Base-by-base conservation (phyloP, 1,140 invertebrate genomes). In the Heliothis virescens region DNA sequence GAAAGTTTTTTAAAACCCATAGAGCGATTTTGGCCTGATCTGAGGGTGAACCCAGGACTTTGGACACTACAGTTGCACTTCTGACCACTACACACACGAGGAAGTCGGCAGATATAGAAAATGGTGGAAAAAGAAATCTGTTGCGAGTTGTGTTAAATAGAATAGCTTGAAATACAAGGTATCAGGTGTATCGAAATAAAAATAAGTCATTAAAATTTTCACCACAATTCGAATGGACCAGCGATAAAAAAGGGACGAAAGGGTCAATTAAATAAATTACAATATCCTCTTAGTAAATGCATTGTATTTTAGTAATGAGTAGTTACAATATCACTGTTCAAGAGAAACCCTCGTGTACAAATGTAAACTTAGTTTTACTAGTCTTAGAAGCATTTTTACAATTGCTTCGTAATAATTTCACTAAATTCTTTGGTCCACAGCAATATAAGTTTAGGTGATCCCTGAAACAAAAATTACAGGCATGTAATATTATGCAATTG, bases 401-500 rank as follows among this genome's bases (percentile, higher is more conserved):
- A 80, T 93, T 93, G 57, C 77, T 83, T 82, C 87, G 88, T 79
- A 94, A 87, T 75, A 87, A 79, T 87, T 91, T 92, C 18, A 93
- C 90, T 92, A 94, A 79, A 89, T 92, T 92, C 88, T 94, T 94
- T 91, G 92, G 91, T 91, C 92, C 92, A 83, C 92, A 94, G 86
- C 91, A 93, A 80, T 88, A 94, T 63, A 94, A 50, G 29, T 90
- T 90, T 55, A 94, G 76, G 50, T 91, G 87, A 34, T 89, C 63
- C 69, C 92, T 94, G 89, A 79, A 94, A 91, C 41, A 79, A 83
- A 79, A 72, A 65, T 77, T n/a, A n/a, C n/a, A n/a, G n/a, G n/a
- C n/a, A n/a, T n/a, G n/a, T n/a, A n/a, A n/a, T n/a, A n/a, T n/a
- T n/a, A n/a, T n/a, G n/a, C n/a, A n/a, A n/a, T n/a, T n/a, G n/a